A percentile compares a stretch with the other conserved stretches of the same genome.
Conservation (phyloP, 1,140 invertebrate genomes). For the Rhyacophila brunnea region DNA sequence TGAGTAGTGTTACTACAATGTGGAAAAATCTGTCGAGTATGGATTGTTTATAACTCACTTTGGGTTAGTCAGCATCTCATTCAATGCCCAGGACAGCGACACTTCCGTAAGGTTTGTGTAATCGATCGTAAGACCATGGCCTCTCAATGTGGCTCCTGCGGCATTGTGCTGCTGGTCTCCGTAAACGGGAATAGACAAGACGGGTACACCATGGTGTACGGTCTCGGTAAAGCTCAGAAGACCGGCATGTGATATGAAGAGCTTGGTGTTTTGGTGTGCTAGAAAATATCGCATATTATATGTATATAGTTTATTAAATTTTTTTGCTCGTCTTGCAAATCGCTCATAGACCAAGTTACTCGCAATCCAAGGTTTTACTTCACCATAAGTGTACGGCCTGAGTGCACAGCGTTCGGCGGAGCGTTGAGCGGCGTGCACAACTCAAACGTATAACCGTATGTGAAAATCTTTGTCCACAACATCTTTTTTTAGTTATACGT, state of each 20-base stretch:
- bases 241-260: slow-evolving; percentile 56
- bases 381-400: too few relatives aligned
- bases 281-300: too few relatives aligned
- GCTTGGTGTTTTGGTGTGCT: slow-evolving; percentile 39
- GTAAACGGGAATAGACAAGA: slow-evolving; percentile 42
- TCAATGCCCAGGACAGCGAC: slow-evolving; percentile 6
- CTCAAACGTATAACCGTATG: too few relatives aligned
- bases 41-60: slow-evolving; percentile 1
- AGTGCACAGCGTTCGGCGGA: too few relatives aligned
- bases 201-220: slow-evolving; percentile 48
- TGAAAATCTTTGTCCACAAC: too few relatives aligned
- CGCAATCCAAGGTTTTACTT: too few relatives aligned
- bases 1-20: too few relatives aligned
- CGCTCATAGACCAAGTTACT: too few relatives aligned
- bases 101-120: slow-evolving; percentile 11
- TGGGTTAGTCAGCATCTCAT: slow-evolving; percentile 9
- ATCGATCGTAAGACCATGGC: slow-evolving; percentile 7
- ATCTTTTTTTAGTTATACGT: too few relatives aligned
- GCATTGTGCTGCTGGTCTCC: slow-evolving; percentile 36
- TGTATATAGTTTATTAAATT: too few relatives aligned
- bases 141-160: neutral
- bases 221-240: slow-evolving; percentile 50
- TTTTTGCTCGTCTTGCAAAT: too few relatives aligned
- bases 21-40: neutral
- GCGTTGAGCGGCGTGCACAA: too few relatives aligned